phyloP scores from a whole-genome alignment of 2,888 invertebrate species.

The Rugalucina vietnamica region DNA sequence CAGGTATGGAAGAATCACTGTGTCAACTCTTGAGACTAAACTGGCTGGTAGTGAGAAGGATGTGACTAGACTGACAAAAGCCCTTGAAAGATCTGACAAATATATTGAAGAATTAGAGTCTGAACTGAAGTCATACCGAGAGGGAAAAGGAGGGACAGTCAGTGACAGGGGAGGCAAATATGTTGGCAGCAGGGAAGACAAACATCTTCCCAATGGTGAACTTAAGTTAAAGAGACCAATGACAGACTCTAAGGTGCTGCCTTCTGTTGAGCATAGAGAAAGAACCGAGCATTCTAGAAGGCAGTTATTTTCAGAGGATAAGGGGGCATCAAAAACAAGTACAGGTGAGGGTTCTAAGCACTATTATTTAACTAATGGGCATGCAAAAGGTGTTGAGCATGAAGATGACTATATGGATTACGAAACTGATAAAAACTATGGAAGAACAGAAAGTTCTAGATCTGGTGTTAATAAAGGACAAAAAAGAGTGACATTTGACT shows the following conservation, averaged over 20 bases:
- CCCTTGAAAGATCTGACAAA: slow-evolving; percentile 80
- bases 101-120: slow-evolving; percentile 80
- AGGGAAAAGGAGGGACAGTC: slow-evolving; percentile 8
- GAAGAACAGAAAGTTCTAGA: slow-evolving; percentile 54
- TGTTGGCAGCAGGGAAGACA: slow-evolving; percentile 36
- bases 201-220: slow-evolving; percentile 53
- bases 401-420: slow-evolving; percentile 38
- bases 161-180: slow-evolving; percentile 22
- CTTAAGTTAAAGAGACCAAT: slow-evolving; percentile 34
- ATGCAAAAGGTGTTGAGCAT: slow-evolving; percentile 35
- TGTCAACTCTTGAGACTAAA: slow-evolving; percentile 80
- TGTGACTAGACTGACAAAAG: slow-evolving; percentile 77
- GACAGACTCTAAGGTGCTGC: slow-evolving; percentile 51
- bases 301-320: slow-evolving; percentile 66
- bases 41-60: slow-evolving; percentile 79
- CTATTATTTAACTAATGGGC: slow-evolving; percentile 55
- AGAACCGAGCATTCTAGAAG: slow-evolving; percentile 60
- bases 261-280: slow-evolving; percentile 40
- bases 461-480: slow-evolving; percentile 55
- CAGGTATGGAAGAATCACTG: slow-evolving; percentile 81
- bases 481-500: slow-evolving; percentile 75
- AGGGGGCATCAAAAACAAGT: slow-evolving; percentile 38
- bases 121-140: slow-evolving; percentile 61
- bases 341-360: slow-evolving; percentile 64
- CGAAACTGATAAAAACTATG: slow-evolving; percentile 42